Evolutionary conservation across 2,797 vertebrate genomes (phyloP), one percentile per base, ranked within the genome.

Genomic region (Sternarchorhynchus goeldii): DNA sequence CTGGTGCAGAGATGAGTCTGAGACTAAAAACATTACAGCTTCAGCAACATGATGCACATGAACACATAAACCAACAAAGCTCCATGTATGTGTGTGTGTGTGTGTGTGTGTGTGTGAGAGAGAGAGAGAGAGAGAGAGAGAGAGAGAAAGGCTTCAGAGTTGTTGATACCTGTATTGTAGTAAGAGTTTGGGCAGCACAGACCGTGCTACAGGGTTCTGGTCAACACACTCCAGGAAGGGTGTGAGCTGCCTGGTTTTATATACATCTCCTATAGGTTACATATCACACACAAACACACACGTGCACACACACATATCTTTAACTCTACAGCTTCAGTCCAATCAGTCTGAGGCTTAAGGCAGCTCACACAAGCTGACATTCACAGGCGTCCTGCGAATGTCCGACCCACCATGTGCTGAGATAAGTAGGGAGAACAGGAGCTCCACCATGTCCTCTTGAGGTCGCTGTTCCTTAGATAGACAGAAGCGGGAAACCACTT

Each of bases 171-270:
- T 93, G 89, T 93, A 78, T 50, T 93, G 93, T 81, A 94, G 88
- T 80, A 94, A 88, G 12, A 94, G 91, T 34, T 94, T 94, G 0
- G 85, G 91, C 59, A 94, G 88, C 76, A 94, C 92, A 0, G 93
- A 94, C 10, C 93, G 90, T 39, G 93, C 92, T 70, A 93, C 90
- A 0, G 93, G 93, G 73, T 87, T 91, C 81, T 89, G 90, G 53
- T 94, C 93, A 58, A 93, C 90, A 85, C 92, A 93, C 72, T 93
- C 88, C 84, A 91, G 86, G 82, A 94, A 94, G 8, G 93, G 93
- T 5, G 89, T 90, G 65, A 94, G 91, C 75, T 89, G 82, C 83
- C 91, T 86, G 77, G 93, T 94, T 77, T 82, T 86, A 88, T 90
- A 93, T 3, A 89, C 86, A 2, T 87, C 86, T 55, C 91, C 93